Percentiles rank a stretch among this genome's conserved stretches.
Conservation (phyloP, 1,140 invertebrate genomes). For the Cyrtorhinus lividipennis region DNA sequence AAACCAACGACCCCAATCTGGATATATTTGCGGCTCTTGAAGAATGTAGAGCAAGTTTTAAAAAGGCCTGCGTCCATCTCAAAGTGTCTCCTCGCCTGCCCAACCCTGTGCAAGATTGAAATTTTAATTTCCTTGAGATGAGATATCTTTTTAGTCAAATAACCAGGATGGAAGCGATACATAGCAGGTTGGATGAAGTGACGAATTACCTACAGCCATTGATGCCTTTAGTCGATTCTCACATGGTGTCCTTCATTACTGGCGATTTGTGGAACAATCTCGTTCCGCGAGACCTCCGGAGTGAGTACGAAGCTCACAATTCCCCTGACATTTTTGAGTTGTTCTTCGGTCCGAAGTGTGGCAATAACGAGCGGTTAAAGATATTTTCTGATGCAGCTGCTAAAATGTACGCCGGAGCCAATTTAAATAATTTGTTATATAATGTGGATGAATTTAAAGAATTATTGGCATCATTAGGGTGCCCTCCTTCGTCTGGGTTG, state of each 20-base stretch:
- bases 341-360: not conserved
- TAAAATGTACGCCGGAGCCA: not conserved
- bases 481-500: not conserved
- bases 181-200: conserved; percentile 18
- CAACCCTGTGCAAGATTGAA: not conserved
- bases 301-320: conserved; percentile 35
- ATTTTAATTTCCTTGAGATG: no score
- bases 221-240: conserved; percentile 51
- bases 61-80: conserved; percentile 27
- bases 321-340: conserved; percentile 29
- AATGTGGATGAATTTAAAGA: not conserved
- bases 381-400: not conserved
- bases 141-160: no score
- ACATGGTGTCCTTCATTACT: conserved; percentile 67
- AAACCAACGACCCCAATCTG: conserved; percentile 3
- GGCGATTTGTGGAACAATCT: conserved; percentile 46
- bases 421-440: not conserved
- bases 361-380: not conserved
- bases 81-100: conserved; percentile 26
- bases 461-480: not conserved
- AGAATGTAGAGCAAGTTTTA: conserved; percentile 27
- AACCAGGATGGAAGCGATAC: no score
- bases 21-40: conserved; percentile 12
- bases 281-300: conserved; percentile 38
- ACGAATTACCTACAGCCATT: conserved; percentile 39